A percentile compares a stretch with the other conserved stretches of the same genome.
phyloP scores from a whole-genome alignment of 2,888 invertebrate species.

The Diogma glabrata region DNA sequence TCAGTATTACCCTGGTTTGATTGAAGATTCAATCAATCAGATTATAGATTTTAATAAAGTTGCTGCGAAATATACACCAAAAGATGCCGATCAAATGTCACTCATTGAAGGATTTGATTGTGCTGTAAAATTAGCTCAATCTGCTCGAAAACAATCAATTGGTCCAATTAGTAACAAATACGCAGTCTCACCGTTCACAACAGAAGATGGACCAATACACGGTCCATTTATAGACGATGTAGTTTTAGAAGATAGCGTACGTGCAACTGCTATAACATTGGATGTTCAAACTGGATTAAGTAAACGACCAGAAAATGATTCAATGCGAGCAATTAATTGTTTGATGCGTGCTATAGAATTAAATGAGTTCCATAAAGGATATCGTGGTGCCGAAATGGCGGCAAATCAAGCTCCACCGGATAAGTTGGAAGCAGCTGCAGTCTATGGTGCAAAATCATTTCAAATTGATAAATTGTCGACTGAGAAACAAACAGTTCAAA shows the following conservation, averaged over 20 bases:
- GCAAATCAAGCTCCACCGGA: slow-evolving; percentile 6
- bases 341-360: background rate
- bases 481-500: background rate
- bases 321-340: background rate
- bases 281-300: background rate
- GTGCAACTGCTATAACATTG: background rate
- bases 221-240: background rate
- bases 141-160: background rate
- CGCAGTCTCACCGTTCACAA: no score
- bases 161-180: no score
- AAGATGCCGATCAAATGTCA: slow-evolving; percentile 6
- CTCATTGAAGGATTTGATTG: slow-evolving; percentile 3
- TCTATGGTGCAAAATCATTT: slow-evolving; percentile 2
- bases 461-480: background rate
- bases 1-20: background rate
- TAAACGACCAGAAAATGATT: background rate
- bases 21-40: slow-evolving; percentile 2
- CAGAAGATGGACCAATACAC: background rate
- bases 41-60: slow-evolving; percentile 2
- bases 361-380: slow-evolving; percentile 1
- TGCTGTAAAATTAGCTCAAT: background rate
- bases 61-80: background rate
- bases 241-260: background rate
- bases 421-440: background rate
- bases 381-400: slow-evolving; percentile 4